phyloP scores from a whole-genome alignment of 1,140 invertebrate genomes.

The Aphelenchoides besseyi region DNA sequence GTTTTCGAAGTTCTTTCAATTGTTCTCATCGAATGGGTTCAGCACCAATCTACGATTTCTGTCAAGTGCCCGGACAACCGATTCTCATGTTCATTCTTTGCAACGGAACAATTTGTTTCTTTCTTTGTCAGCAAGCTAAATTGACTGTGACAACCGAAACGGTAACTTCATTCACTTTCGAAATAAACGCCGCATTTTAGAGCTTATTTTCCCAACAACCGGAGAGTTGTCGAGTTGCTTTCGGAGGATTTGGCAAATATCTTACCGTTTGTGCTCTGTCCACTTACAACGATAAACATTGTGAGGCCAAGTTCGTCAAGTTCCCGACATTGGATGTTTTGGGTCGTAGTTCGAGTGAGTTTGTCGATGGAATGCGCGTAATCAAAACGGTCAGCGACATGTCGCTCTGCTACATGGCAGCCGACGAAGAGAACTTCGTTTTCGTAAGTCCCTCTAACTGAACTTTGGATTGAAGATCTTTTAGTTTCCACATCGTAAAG shows the following conservation, averaged over 20 bases:
- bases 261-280: background rate
- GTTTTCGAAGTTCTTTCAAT: background rate
- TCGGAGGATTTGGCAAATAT: background rate
- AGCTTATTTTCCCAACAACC: background rate
- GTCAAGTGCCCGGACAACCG: background rate
- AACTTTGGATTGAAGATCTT: background rate
- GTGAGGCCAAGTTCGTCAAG: constrained; percentile 9
- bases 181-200: no score
- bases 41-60: background rate
- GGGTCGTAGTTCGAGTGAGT: background rate
- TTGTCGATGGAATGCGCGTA: background rate
- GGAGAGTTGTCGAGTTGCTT: background rate
- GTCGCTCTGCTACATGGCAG: background rate
- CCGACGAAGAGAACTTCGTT: background rate
- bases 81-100: background rate
- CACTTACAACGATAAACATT: background rate
- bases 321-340: background rate
- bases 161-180: background rate
- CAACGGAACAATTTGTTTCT: constrained; percentile 10
- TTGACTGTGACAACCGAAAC: background rate
- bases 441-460: background rate
- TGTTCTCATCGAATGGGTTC: background rate
- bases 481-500: constrained; percentile 1
- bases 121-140: background rate
- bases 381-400: background rate